A percentile compares a stretch with the other conserved stretches of the same genome.
phyloP scores from a whole-genome alignment of 2,113 vertebrate genomes.

The Gambusia affinis region DNA sequence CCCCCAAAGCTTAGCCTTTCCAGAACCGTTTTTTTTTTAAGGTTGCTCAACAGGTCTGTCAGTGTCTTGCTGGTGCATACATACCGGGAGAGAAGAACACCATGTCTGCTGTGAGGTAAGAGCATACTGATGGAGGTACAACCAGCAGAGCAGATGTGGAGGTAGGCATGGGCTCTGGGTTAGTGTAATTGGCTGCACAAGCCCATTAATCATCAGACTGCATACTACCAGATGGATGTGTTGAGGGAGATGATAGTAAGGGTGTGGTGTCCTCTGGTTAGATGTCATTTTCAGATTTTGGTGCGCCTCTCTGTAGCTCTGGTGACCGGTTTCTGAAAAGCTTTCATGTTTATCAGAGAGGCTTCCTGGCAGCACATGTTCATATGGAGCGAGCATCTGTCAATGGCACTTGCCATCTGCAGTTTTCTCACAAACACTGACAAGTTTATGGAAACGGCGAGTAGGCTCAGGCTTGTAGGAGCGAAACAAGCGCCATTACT shows the following conservation, averaged over 20 bases:
- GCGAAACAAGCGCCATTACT: neutral
- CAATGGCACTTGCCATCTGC: constrained; percentile 23
- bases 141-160: neutral
- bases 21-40: constrained; percentile 27
- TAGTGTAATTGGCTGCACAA: constrained; percentile 31
- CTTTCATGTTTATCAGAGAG: neutral
- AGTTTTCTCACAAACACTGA: constrained; percentile 23
- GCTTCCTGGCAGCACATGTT: neutral
- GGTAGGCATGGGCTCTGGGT: constrained; percentile 5
- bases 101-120: constrained; percentile 77
- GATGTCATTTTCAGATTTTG: neutral
- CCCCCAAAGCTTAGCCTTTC: constrained; percentile 30
- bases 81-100: constrained; percentile 27
- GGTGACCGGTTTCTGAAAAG: neutral
- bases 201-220: constrained; percentile 30
- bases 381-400: constrained; percentile 23
- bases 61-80: constrained; percentile 11
- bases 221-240: constrained; percentile 25
- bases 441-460: neutral
- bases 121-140: neutral
- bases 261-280: constrained; percentile 11
- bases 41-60: constrained; percentile 68
- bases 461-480: neutral
- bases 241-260: constrained; percentile 9
- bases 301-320: neutral